Conservation (phyloP, 2,888 invertebrate genomes). For the Temnothorax rugatulus region DNA sequence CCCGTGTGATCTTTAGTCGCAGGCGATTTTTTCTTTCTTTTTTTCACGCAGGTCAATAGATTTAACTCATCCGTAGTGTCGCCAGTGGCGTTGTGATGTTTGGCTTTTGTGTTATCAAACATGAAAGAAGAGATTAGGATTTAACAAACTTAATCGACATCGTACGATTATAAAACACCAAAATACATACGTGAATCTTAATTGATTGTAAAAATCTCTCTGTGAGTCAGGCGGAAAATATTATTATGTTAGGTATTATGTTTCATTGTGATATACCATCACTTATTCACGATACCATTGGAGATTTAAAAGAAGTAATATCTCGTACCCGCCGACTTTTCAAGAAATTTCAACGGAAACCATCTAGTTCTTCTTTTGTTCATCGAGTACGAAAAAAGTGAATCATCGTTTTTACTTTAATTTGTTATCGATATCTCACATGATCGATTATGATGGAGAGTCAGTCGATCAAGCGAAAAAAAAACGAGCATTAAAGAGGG, state of each 20-base stretch:
- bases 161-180: background rate
- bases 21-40: background rate
- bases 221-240: background rate
- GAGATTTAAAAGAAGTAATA: background rate
- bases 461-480: background rate
- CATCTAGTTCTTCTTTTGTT: background rate
- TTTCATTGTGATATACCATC: background rate
- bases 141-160: background rate
- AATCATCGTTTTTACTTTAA: background rate
- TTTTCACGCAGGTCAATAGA: background rate
- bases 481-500: background rate
- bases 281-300: slow-evolving; percentile 6
- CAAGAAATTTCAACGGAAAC: background rate
- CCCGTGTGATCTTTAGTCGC: background rate
- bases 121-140: background rate
- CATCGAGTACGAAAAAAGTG: background rate
- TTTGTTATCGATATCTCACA: background rate
- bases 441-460: slow-evolving; percentile 14
- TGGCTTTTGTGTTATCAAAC: background rate
- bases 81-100: background rate
- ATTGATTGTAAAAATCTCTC: background rate
- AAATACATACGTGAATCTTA: background rate
- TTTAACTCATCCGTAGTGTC: slow-evolving; percentile 10
- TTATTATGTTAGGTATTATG: background rate
- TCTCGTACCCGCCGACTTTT: background rate